Base-by-base conservation (phyloP, 2,113 vertebrate species). In the Theristicus caerulescens region DNA sequence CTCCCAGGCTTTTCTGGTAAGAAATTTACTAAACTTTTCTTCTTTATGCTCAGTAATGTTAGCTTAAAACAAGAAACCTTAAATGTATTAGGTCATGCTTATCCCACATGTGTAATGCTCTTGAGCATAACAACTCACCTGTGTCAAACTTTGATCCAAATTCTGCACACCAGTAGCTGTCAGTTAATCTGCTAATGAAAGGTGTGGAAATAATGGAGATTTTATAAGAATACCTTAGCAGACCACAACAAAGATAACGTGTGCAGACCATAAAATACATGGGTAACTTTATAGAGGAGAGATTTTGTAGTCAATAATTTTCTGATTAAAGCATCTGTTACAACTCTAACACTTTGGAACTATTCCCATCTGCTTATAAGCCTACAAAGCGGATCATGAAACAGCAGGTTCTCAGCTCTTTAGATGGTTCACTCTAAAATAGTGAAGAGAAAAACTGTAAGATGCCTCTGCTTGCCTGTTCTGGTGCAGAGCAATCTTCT, bases 1-100 rank as follows among this genome's bases (percentile, higher is more conserved):
- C 70, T 79, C 47, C 22, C 94, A 95, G 2, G 82, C 96, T 2
- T 98, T 98, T 52, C 19, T 36, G 86, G 98, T 98, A 92, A 95
- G 96, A 69, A 42, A 62, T 54, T 29, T 8, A 15, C 26, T 14
- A 15, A 27, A 14, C 14, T 44, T 79, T 59, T n/a, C 34, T 58
- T 71, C 26, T 42, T 71, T 27, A 11, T 86, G 10, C 42, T 83
- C 70, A 62, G 62, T 62, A 89, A 49, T 7, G 21, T 46, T 34
- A 25, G 29, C 38, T 76, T 59, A 52, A 82, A 72, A 38, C 46
- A 65, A 59, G 21, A 44, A 71, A 44, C 27, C 38, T 52, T 57
- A 9, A 52, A 42, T 10, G 49, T 51, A 18, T 27, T n/a, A 38
- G 18, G 16, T 57, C 24, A 12, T 40, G 25, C 51, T 91, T 69